phyloP scores from a whole-genome alignment of 2,797 vertebrate species.

The Clangula hyemalis region DNA sequence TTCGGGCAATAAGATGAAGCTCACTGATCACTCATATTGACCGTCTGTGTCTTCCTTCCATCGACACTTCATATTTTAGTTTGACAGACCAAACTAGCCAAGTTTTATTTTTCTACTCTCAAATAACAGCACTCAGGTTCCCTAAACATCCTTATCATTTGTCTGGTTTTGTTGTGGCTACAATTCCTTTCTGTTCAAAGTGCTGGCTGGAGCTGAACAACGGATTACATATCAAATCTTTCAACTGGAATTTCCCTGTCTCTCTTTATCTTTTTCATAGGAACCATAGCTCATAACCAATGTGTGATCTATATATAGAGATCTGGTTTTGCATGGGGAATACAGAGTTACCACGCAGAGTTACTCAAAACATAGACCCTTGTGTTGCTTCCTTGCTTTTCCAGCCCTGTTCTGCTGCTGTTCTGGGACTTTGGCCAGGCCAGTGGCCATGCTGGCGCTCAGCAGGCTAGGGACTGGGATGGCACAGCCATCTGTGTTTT shows the following conservation, averaged over 20 bases:
- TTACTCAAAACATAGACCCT: background rate
- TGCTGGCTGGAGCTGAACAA: background rate
- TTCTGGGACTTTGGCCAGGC: background rate
- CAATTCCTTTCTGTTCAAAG: background rate
- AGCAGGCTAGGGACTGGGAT: background rate
- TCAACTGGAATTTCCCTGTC: background rate
- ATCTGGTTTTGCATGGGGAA: background rate
- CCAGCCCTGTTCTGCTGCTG: background rate
- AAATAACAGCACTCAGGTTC: background rate
- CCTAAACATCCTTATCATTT: background rate
- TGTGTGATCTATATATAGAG: background rate
- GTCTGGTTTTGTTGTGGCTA: background rate
- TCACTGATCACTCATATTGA: no score
- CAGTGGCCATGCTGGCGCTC: background rate
- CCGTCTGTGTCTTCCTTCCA: no score
- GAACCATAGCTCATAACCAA: background rate
- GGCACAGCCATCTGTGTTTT: slow-evolving; percentile 5
- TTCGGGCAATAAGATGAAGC: no score
- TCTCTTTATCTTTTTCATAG: background rate
- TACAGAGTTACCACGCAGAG: background rate
- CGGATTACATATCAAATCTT: background rate
- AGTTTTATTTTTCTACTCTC: background rate
- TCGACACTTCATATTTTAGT: background rate
- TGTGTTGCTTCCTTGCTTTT: background rate
- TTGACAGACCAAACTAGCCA: background rate